These are phyloP conservation scores for Triops cancriformis DNA, from an alignment of 1,140 invertebrate species.

Conservation along the genomic window DNA sequence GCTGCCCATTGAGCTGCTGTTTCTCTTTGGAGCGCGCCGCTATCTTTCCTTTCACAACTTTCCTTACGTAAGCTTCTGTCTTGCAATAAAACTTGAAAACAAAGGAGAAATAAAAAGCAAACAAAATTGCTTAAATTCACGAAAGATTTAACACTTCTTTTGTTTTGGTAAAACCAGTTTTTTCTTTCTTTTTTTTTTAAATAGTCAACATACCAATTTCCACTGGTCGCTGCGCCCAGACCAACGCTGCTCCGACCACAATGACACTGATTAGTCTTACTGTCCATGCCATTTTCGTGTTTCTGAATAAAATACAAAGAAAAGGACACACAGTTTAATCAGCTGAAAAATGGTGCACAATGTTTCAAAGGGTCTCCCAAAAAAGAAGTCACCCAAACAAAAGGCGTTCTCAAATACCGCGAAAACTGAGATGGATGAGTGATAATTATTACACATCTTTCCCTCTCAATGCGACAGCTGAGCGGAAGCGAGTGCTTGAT, in stretches of 20 bases:
- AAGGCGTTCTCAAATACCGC: neutral
- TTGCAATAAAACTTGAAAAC: slow-evolving; percentile 19
- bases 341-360: neutral
- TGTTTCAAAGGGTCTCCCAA: neutral
- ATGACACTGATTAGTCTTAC: slow-evolving; percentile 10
- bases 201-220: neutral
- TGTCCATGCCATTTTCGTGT: neutral
- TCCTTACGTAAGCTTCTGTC: slow-evolving; percentile 20
- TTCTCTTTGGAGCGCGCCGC: slow-evolving; percentile 23
- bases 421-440: neutral
- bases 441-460: neutral
- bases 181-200: neutral
- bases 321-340: neutral
- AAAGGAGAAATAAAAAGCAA: slow-evolving; percentile 11
- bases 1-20: slow-evolving; percentile 26
- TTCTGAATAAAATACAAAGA: neutral
- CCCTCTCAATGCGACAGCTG: neutral
- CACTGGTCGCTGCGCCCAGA: neutral
- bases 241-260: neutral
- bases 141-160: neutral
- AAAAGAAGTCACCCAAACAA: neutral
- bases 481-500: neutral
- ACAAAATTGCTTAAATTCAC: neutral
- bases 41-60: neutral
- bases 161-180: neutral